Evolutionary conservation across 2,113 vertebrate genomes (phyloP).

Genomic region (Oxyura jamaicensis): DNA sequence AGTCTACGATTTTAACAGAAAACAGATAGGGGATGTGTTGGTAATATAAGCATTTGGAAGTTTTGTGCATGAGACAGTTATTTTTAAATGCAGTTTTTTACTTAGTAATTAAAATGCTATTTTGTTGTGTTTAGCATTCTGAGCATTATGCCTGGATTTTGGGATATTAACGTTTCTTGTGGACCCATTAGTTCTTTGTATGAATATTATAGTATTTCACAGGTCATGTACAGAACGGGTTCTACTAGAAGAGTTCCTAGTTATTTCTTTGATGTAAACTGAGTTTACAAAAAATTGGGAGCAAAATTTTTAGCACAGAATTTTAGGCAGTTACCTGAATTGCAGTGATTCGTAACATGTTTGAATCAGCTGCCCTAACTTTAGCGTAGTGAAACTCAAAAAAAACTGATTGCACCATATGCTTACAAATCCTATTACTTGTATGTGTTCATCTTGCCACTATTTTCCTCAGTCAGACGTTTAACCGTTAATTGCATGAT

Average conservation of each 20-base stretch:
- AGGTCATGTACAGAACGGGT: background rate
- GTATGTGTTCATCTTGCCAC: accelerated
- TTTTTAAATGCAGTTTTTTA: background rate
- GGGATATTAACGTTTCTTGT: background rate
- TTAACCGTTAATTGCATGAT: background rate
- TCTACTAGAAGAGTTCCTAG: background rate
- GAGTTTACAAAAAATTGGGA: background rate
- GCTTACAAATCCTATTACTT: background rate
- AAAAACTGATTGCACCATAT: too few relatives aligned
- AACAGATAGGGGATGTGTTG: background rate
- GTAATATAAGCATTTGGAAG: background rate
- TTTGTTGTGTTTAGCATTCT: background rate
- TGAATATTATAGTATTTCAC: background rate
- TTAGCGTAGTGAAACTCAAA: background rate
- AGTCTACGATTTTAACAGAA: background rate
- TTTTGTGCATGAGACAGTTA: background rate
- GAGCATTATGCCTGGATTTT: background rate
- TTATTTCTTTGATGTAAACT: background rate
- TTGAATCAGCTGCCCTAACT: background rate
- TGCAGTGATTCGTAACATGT: background rate
- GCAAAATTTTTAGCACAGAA: background rate
- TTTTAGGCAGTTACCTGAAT: background rate
- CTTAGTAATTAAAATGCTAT: background rate
- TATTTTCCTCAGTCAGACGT: background rate
- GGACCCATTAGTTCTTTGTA: background rate